Percentiles rank a stretch among this genome's conserved stretches.
These are phyloP conservation scores for Caenorhabditis virilis DNA, from an alignment of 2,888 invertebrate species.

Conservation along the genomic window DNA sequence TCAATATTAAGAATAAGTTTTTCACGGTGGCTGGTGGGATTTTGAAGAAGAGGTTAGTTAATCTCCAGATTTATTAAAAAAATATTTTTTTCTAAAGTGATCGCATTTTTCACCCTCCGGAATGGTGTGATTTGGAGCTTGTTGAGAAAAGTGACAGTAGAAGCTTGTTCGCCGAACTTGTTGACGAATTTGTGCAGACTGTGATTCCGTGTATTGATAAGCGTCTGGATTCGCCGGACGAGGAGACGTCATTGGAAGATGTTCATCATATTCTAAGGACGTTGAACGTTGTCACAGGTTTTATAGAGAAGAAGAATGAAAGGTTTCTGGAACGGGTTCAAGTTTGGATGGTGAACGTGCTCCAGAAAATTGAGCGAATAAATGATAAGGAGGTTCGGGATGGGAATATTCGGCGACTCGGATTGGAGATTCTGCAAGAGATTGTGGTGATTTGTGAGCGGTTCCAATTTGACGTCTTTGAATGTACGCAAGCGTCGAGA, in stretches of 20 bases:
- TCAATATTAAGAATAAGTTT: constrained; percentile 31
- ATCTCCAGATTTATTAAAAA: neutral
- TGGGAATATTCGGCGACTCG: constrained; percentile 17
- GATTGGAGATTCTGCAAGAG: constrained; percentile 22
- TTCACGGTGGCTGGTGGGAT: neutral
- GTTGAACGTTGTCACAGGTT: constrained; percentile 14
- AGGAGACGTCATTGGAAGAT: constrained; percentile 9
- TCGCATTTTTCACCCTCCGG: constrained; percentile 1
- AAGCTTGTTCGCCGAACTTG: constrained; percentile 1
- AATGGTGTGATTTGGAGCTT: neutral
- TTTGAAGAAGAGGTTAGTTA: neutral
- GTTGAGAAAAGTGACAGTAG: constrained; percentile 5
- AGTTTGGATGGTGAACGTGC: constrained; percentile 12
- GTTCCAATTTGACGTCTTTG: constrained; percentile 4
- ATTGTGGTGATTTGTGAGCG: constrained; percentile 24
- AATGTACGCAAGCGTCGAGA: constrained; percentile 1
- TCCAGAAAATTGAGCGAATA: constrained; percentile 18
- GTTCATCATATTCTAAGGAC: constrained; percentile 14
- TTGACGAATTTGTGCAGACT: constrained; percentile 8
- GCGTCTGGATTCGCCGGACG: neutral
- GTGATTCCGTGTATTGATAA: constrained; percentile 5
- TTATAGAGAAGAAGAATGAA: constrained; percentile 11
- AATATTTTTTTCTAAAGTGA: constrained; percentile 1
- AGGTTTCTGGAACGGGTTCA: constrained; percentile 12
- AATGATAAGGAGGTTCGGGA: constrained; percentile 33